A percentile compares a stretch with the other conserved stretches of the same genome.
Conservation (phyloP, 2,888 invertebrate genomes). For the Scrobipalpa atriplicella region DNA sequence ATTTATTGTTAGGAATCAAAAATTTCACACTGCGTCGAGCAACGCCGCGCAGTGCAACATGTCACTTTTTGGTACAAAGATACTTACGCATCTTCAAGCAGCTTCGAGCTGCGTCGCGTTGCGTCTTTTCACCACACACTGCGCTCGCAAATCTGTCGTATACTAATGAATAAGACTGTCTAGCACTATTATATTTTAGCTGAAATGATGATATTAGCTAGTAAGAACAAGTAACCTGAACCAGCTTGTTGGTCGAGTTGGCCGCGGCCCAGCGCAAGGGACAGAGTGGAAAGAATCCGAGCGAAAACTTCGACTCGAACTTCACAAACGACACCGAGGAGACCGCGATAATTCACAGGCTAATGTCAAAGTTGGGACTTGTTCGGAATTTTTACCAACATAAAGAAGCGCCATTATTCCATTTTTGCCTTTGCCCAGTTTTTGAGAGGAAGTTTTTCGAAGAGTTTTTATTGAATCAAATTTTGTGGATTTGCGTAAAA, state of each 20-base stretch:
- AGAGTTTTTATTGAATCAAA: constrained; percentile 23
- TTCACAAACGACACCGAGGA: constrained; percentile 78
- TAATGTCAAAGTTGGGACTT: constrained; percentile 77
- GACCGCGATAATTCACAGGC: constrained; percentile 78
- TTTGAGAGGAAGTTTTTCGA: constrained; percentile 13
- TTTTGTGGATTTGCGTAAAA: constrained; percentile 20
- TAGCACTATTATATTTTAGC: too few relatives aligned
- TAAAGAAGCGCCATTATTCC: constrained; percentile 65
- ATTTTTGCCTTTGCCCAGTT: constrained; percentile 38
- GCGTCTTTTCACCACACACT: too few relatives aligned
- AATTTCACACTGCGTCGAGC: too few relatives aligned
- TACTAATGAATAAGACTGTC: too few relatives aligned
- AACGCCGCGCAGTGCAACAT: too few relatives aligned
- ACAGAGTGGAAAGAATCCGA: constrained; percentile 32
- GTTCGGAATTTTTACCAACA: constrained; percentile 72
- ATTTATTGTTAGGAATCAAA: too few relatives aligned
- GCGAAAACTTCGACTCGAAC: constrained; percentile 62
- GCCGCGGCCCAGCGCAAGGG: not conserved
- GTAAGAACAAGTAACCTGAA: not conserved
- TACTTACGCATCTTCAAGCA: too few relatives aligned
- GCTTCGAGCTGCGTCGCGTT: too few relatives aligned
- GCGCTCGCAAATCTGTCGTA: too few relatives aligned
- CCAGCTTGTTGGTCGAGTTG: not conserved
- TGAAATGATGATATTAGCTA: too few relatives aligned
- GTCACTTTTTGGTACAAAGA: too few relatives aligned